Base-by-base conservation (phyloP, 2,888 invertebrate genomes). In the Embidobia sp. region DNA sequence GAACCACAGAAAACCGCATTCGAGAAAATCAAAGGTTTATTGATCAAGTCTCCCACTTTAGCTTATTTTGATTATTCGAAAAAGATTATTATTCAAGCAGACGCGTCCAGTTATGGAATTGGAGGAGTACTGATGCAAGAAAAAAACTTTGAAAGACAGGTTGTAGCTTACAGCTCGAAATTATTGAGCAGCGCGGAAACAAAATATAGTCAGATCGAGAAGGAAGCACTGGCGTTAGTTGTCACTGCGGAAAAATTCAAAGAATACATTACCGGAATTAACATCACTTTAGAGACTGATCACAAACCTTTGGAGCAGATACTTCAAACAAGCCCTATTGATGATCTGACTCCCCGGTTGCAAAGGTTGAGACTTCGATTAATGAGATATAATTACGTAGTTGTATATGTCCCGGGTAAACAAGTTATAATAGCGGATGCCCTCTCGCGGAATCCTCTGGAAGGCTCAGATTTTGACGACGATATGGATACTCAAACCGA, bases 171-270 rank as follows among this genome's bases (percentile, higher is more conserved):
- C 10, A 19, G 15, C 2, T 46, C 46, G 13, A 46, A 15, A 15
- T 15, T 26, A 10, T 33, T 13, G 10, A 85, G 59, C 4, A 10
- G 5, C 1, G 10, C 5, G 1, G 87, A 90, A 66, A 79, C 73
- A 10, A 61, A 82, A n/a, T 89, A 88, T 59, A 85, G 85, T 0
- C 85, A 88, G 66, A 87, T 88, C 7, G 88, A 90, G 66, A 87
- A 87, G 72, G 87, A 89, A 78, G 84, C 86, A 0, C 66, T 89
- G 4, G 87, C 84, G 1, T 59, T 87, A 0, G 81, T 83, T 0
- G 85, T 82, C 79, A 86, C 85, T 0, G 81, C 82, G n/a, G 86
- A 88, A 57, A 79, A 80, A 53, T 85, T 88, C 53, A 51, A 79
- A 40, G 82, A 88, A 11, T 88, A 82, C 63, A 51, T 89, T 13